phyloP scores from a whole-genome alignment of 2,888 invertebrate species.

The Lepidochitona cinerea region DNA sequence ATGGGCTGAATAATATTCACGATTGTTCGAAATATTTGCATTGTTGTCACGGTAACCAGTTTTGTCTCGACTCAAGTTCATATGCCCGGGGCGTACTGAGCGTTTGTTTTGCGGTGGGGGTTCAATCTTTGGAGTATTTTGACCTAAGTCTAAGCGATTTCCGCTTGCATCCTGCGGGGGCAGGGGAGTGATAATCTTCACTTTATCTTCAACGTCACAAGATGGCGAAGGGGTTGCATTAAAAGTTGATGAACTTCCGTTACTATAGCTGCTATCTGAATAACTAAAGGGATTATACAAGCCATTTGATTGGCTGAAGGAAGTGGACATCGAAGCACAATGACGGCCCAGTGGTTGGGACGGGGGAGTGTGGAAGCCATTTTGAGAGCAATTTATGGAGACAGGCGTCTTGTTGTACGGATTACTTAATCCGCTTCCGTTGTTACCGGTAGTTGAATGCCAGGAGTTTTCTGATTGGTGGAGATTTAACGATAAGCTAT shows the following conservation, averaged over 20 bases:
- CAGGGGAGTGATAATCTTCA: conserved; percentile 39
- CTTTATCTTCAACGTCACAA: not conserved
- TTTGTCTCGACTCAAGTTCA: not conserved
- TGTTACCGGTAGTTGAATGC: conserved; percentile 21
- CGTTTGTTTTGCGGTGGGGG: conserved; percentile 55
- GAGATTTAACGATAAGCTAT: conserved; percentile 50
- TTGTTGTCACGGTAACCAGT: conserved; percentile 30
- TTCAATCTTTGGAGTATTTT: conserved; percentile 46
- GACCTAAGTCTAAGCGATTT: conserved; percentile 41
- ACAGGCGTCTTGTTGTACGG: not conserved
- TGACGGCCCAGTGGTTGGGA: not conserved
- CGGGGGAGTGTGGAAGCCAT: not conserved
- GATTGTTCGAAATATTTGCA: conserved; percentile 40
- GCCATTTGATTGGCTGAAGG: not conserved
- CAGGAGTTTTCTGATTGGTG: conserved; percentile 45
- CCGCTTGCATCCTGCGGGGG: conserved; percentile 39
- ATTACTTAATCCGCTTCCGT: not conserved
- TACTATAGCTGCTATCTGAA: conserved; percentile 14
- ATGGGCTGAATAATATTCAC: conserved; percentile 54
- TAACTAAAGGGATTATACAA: not conserved
- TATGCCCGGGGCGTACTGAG: not conserved
- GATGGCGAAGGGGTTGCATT: not conserved
- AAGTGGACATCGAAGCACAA: not conserved
- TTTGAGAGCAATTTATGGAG: not conserved
- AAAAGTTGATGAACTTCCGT: not conserved